These are phyloP conservation scores for Sialia sialis DNA, from an alignment of 2,113 vertebrate genomes.

Conservation along the genomic window DNA sequence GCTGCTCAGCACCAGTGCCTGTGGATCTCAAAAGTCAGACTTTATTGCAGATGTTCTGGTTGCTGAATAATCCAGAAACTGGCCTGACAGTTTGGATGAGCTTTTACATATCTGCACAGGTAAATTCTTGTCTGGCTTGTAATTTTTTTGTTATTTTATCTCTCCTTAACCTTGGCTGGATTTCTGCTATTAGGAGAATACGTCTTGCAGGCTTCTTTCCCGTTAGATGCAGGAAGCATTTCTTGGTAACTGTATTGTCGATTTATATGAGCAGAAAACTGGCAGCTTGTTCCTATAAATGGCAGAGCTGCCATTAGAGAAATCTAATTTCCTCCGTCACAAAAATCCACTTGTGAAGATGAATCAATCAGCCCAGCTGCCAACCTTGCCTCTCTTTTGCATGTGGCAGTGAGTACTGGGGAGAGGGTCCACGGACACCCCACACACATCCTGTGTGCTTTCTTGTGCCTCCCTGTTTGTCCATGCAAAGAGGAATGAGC, in stretches of 20 bases:
- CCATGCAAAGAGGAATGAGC: not conserved
- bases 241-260: not conserved
- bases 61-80: not conserved
- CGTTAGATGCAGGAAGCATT: not conserved
- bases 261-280: not conserved
- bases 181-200: not conserved
- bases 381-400: not conserved
- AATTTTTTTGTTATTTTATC: not conserved
- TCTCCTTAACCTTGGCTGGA: not conserved
- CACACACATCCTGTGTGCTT: fast-evolving
- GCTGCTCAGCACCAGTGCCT: not conserved
- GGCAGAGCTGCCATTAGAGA: not conserved
- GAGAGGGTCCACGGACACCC: not conserved
- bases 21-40: not conserved
- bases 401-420: not conserved
- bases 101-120: not conserved
- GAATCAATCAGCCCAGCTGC: not conserved
- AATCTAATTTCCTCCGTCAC: not conserved
- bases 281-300: constrained; percentile 5
- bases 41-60: not conserved
- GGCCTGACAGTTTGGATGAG: not conserved
- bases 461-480: not conserved
- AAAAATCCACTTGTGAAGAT: not conserved
- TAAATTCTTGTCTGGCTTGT: not conserved
- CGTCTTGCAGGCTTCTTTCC: not conserved